These are phyloP conservation scores for Trachelipus rathkii DNA, from an alignment of 1,140 invertebrate genomes.

Conservation along the genomic window DNA sequence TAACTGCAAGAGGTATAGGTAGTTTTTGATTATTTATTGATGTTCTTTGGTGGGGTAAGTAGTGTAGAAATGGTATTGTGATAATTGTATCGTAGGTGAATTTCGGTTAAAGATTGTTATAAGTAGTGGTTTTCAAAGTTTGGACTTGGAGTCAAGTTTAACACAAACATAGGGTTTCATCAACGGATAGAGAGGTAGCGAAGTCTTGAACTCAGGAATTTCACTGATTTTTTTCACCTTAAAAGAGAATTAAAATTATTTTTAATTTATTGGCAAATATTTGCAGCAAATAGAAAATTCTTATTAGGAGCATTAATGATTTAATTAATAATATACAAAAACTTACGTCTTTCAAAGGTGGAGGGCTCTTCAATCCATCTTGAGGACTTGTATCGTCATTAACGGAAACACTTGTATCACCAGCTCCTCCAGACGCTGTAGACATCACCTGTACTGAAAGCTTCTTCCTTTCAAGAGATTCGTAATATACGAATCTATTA, in stretches of 20 bases:
- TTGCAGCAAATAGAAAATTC: neutral
- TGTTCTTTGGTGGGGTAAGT: too few relatives aligned
- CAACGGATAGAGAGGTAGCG: conserved; percentile 24
- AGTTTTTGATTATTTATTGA: too few relatives aligned
- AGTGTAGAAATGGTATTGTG: too few relatives aligned
- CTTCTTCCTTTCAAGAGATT: conserved; percentile 53
- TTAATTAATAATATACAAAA: neutral
- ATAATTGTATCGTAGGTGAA: too few relatives aligned
- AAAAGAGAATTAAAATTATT: neutral
- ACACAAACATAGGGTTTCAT: conserved; percentile 23
- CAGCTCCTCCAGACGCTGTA: conserved; percentile 35
- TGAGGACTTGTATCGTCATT: conserved; percentile 20
- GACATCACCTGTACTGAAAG: conserved; percentile 51
- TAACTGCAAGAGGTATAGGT: too few relatives aligned
- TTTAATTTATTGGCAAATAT: too few relatives aligned
- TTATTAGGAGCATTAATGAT: neutral
- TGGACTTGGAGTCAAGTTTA: conserved; percentile 23
- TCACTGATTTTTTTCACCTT: conserved; percentile 12
- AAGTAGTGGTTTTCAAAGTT: neutral
- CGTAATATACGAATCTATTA: conserved; percentile 46
- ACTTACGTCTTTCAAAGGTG: conserved; percentile 32
- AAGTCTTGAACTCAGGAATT: conserved; percentile 22
- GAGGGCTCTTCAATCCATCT: conserved; percentile 37
- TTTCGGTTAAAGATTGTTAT: too few relatives aligned
- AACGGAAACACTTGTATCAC: conserved; percentile 17